These are phyloP conservation scores for Lucilia sericata DNA, from an alignment of 1,140 invertebrate species.

Conservation along the genomic window DNA sequence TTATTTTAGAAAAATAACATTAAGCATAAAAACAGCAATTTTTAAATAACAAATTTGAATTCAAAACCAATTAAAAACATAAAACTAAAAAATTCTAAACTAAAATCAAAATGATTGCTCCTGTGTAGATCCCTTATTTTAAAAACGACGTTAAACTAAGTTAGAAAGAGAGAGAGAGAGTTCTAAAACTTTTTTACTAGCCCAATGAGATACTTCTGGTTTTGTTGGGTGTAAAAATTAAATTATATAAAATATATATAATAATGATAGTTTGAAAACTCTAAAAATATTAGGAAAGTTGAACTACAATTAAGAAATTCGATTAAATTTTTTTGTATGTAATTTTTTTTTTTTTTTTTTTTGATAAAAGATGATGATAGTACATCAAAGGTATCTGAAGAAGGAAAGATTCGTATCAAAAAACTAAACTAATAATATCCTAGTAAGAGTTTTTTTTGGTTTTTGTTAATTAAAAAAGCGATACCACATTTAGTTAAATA, in stretches of 20 bases:
- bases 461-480: slow-evolving; percentile 31
- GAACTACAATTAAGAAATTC: slow-evolving; percentile 24
- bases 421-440: slow-evolving; percentile 31
- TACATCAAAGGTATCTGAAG: slow-evolving; percentile 39
- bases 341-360: not conserved
- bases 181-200: slow-evolving; percentile 26
- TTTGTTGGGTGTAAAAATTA: slow-evolving; percentile 24
- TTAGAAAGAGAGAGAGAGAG: slow-evolving; percentile 8
- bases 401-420: slow-evolving; percentile 17
- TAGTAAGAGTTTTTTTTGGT: slow-evolving; percentile 8
- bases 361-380: not conserved
- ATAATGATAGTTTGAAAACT: slow-evolving; percentile 27
- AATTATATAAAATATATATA: slow-evolving; percentile 5
- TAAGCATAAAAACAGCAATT: not conserved
- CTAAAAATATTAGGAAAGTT: slow-evolving; percentile 12
- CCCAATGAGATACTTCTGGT: not conserved
- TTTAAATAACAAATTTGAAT: not conserved
- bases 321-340: not conserved
- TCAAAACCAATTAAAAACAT: no score
- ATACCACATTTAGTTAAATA: slow-evolving; percentile 34
- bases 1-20: no score
- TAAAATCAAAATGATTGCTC: not conserved
- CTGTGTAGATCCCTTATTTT: not conserved
- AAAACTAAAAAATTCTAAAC: not conserved
- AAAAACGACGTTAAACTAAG: slow-evolving; percentile 3